Evolutionary conservation across 2,888 invertebrate genomes (phyloP).

Genomic region (Oscheius sp.): DNA sequence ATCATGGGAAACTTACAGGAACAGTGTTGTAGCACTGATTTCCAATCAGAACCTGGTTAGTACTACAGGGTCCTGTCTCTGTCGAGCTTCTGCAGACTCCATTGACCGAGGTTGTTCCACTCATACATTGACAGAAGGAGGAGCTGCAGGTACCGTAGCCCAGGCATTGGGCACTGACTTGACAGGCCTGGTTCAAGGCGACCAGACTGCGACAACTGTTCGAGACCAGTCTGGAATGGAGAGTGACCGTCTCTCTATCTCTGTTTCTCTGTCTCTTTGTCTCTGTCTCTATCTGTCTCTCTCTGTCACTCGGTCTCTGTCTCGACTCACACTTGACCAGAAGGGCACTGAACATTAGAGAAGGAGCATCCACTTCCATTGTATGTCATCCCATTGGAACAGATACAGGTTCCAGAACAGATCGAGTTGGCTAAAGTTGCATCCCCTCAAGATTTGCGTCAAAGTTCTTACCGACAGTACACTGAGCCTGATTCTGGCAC

Average conservation of each 20-base stretch:
- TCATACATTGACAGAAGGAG: constrained; percentile 15
- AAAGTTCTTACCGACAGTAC: neutral
- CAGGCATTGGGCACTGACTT: constrained; percentile 20
- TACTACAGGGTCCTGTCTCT: neutral
- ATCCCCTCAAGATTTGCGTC: neutral
- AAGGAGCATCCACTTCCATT: constrained; percentile 6
- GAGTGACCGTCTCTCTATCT: no score
- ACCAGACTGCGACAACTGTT: constrained; percentile 18
- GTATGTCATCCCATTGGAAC: constrained; percentile 9
- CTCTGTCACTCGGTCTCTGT: no score
- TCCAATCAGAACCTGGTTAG: constrained; percentile 29
- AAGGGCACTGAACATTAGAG: neutral
- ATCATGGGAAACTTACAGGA: neutral
- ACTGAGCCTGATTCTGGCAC: constrained; percentile 12
- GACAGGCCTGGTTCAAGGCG: constrained; percentile 26
- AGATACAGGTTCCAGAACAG: constrained; percentile 28
- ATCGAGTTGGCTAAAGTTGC: constrained; percentile 5
- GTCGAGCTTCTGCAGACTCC: constrained; percentile 6
- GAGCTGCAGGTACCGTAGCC: constrained; percentile 21
- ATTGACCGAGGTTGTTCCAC: constrained; percentile 5
- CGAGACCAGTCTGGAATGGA: constrained; percentile 17
- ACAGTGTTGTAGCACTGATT: constrained; percentile 27
- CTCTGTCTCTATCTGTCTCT: no score
- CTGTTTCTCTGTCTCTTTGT: no score
- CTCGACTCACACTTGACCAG: constrained; percentile 14